A percentile compares a stretch with the other conserved stretches of the same genome.
Conservation (phyloP, 2,888 invertebrate species). For the Torymus aiolomorphi region DNA sequence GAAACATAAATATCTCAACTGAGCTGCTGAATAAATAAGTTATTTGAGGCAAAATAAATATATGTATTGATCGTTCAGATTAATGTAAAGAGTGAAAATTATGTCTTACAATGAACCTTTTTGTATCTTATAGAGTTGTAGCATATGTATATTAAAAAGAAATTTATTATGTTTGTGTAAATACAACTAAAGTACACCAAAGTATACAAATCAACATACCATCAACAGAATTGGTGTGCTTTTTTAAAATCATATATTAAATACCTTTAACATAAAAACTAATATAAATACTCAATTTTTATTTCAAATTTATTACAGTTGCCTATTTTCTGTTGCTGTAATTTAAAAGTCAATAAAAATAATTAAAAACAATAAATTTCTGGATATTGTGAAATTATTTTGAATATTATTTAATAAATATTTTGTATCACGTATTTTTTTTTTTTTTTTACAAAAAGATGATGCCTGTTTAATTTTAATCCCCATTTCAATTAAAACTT, state of each 20-base stretch:
- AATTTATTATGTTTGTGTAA: slow-evolving; percentile 55
- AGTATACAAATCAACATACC: slow-evolving; percentile 36
- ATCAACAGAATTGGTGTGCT: slow-evolving; percentile 28
- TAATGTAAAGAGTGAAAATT: slow-evolving; percentile 16
- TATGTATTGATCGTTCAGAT: slow-evolving; percentile 29
- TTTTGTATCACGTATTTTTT: too few species aligned
- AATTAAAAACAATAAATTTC: too few species aligned
- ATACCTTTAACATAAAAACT: slow-evolving; percentile 19
- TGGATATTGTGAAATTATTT: too few species aligned
- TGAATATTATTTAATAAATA: too few species aligned
- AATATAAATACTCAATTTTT: slow-evolving; percentile 21
- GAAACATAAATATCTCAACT: slow-evolving; percentile 29
- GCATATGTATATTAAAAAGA: slow-evolving; percentile 57
- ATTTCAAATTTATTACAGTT: slow-evolving; percentile 6
- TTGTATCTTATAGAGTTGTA: slow-evolving; percentile 53
- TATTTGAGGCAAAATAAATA: slow-evolving; percentile 23
- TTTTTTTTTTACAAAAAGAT: too few species aligned
- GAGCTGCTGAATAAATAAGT: slow-evolving; percentile 31
- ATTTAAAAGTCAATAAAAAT: too few species aligned
- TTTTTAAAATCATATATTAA: slow-evolving; percentile 17
- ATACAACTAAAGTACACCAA: slow-evolving; percentile 50
- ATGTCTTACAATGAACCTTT: slow-evolving; percentile 44
- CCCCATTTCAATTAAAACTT: too few species aligned
- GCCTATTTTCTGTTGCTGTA: too few species aligned
- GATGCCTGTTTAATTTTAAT: too few species aligned